Evolutionary conservation across 2,797 vertebrate species (phyloP).

Genomic region (Myotis daubentonii): DNA sequence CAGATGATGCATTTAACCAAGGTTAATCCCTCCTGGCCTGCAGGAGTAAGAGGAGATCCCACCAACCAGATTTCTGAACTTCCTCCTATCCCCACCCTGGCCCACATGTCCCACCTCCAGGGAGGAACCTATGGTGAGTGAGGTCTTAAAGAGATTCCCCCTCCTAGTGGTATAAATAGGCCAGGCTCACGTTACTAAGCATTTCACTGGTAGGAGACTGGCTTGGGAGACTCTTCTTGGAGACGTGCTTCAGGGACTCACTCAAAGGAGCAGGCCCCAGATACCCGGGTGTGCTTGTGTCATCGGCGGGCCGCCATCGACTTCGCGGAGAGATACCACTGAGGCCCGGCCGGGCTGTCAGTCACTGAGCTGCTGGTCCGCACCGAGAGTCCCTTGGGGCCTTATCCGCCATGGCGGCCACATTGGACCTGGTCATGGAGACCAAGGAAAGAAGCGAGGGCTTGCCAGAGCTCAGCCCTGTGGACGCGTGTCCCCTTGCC

Average conservation of each 20-base stretch:
- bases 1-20: no score
- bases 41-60: no score
- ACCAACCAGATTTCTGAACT: no score
- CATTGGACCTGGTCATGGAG: slow-evolving; percentile 85
- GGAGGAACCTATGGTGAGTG: no score
- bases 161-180: no score
- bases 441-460: slow-evolving; percentile 92
- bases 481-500: slow-evolving; percentile 71
- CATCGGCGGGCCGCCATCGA: background rate
- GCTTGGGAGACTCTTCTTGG: background rate
- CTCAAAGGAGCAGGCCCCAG: background rate
- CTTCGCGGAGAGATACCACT: background rate
- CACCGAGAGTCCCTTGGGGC: background rate
- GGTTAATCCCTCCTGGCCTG: no score
- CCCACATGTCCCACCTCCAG: no score
- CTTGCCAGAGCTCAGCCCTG: slow-evolving; percentile 83
- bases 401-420: no score
- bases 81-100: no score
- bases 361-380: background rate
- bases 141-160: no score
- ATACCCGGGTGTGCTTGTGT: background rate
- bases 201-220: no score
- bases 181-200: no score
- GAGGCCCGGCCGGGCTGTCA: background rate
- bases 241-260: background rate